Evolutionary conservation across 2,888 invertebrate species (phyloP).

Genomic region (Dusona sp.): DNA sequence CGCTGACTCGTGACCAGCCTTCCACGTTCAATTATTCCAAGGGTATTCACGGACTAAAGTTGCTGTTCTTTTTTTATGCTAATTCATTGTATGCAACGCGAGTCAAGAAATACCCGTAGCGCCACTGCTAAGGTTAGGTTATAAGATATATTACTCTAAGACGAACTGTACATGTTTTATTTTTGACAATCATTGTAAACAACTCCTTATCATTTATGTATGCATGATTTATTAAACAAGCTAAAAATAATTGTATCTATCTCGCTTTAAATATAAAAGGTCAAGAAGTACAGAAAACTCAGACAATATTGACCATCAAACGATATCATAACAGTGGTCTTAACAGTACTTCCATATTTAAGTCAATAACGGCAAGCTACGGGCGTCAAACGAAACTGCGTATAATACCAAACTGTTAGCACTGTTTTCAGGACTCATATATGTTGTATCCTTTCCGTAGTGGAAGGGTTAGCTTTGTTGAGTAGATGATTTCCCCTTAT

Average conservation of each 20-base stretch:
- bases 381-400: slow-evolving; percentile 60
- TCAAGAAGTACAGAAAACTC: too few species aligned
- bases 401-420: slow-evolving; percentile 49
- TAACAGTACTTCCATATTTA: not conserved
- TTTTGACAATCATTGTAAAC: not conserved
- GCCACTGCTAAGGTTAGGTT: not conserved
- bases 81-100: slow-evolving; percentile 70
- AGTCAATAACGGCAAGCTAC: slow-evolving; percentile 38
- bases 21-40: slow-evolving; percentile 69
- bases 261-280: not conserved
- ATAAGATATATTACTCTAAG: not conserved
- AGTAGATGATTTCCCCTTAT: slow-evolving; percentile 48
- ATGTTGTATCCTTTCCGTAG: not conserved
- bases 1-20: slow-evolving; percentile 68
- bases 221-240: not conserved
- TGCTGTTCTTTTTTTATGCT: slow-evolving; percentile 71
- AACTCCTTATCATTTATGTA: not conserved
- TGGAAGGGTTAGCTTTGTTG: not conserved
- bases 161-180: not conserved
- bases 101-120: not conserved
- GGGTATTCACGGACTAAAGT: slow-evolving; percentile 9
- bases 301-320: too few species aligned
- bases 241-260: not conserved
- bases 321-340: not conserved
- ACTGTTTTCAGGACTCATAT: slow-evolving; percentile 28